phyloP scores from a whole-genome alignment of 2,888 invertebrate species.

The Minunthozetes semirufus region DNA sequence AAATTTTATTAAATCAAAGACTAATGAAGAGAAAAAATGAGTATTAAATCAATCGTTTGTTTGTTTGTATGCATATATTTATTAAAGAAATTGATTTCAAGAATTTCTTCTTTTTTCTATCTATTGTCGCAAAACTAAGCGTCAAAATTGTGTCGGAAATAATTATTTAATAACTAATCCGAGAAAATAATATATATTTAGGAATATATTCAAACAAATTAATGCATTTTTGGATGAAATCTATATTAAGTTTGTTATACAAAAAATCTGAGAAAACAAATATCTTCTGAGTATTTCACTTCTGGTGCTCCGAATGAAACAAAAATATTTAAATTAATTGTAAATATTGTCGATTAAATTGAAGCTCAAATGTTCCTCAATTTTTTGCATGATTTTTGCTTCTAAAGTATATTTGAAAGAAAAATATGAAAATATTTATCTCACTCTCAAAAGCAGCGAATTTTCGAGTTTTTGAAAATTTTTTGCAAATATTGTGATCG shows the following conservation, averaged over 20 bases:
- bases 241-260: constrained; percentile 12
- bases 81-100: constrained; percentile 9
- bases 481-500: constrained; percentile 29
- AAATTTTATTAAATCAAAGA: constrained; percentile 7
- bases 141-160: constrained; percentile 4
- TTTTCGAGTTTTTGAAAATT: neutral
- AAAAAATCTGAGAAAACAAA: neutral
- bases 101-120: constrained; percentile 8
- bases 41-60: neutral
- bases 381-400: constrained; percentile 21
- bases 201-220: constrained; percentile 10
- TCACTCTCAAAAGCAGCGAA: constrained; percentile 23
- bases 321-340: constrained; percentile 13
- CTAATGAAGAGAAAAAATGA: neutral
- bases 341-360: constrained; percentile 27
- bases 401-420: constrained; percentile 6
- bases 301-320: constrained; percentile 5
- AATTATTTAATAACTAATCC: neutral
- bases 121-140: neutral
- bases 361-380: constrained; percentile 31
- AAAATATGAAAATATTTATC: neutral
- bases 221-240: constrained; percentile 5
- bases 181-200: neutral
- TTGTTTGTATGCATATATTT: constrained; percentile 15
- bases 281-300: neutral